These are phyloP conservation scores for Gortyna flavago DNA, from an alignment of 2,888 invertebrate species.

Conservation along the genomic window DNA sequence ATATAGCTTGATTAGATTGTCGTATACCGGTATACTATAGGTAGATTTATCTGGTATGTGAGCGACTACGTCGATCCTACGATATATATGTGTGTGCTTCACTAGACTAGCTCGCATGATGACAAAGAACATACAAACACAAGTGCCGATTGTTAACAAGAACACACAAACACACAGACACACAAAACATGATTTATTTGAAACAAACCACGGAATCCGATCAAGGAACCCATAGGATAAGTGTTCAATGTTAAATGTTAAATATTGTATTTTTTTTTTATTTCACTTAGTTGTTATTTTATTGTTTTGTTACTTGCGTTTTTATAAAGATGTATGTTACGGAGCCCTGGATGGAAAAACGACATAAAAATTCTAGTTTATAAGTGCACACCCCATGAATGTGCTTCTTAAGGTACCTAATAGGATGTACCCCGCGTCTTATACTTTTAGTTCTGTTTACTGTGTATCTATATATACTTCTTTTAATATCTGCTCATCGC, in stretches of 20 bases:
- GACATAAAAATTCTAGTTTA: conserved; percentile 75
- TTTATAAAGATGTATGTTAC: conserved; percentile 74
- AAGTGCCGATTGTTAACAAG: conserved; percentile 70
- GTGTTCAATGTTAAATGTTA: conserved; percentile 82
- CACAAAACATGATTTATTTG: conserved; percentile 71
- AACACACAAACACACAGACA: conserved; percentile 72
- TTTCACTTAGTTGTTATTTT: conserved; percentile 64
- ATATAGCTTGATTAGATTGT: conserved; percentile 74
- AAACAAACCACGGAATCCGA: conserved; percentile 64
- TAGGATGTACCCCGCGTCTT: conserved; percentile 84
- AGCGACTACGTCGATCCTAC: conserved; percentile 83
- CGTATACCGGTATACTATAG: conserved; percentile 62
- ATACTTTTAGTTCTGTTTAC: conserved; percentile 79
- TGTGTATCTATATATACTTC: conserved; percentile 79
- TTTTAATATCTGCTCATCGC: conserved; percentile 81
- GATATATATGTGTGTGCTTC: conserved; percentile 83
- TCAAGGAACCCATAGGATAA: conserved; percentile 70
- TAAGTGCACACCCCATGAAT: conserved; percentile 90
- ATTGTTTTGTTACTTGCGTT: conserved; percentile 72
- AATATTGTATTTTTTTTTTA: conserved; percentile 70
- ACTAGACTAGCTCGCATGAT: conserved; percentile 84
- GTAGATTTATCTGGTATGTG: conserved; percentile 87
- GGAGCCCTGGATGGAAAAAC: conserved; percentile 87
- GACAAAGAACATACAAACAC: conserved; percentile 76
- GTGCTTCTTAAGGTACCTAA: conserved; percentile 86